Conservation (phyloP, 2,797 vertebrate genomes). For the Valencia hispanica region DNA sequence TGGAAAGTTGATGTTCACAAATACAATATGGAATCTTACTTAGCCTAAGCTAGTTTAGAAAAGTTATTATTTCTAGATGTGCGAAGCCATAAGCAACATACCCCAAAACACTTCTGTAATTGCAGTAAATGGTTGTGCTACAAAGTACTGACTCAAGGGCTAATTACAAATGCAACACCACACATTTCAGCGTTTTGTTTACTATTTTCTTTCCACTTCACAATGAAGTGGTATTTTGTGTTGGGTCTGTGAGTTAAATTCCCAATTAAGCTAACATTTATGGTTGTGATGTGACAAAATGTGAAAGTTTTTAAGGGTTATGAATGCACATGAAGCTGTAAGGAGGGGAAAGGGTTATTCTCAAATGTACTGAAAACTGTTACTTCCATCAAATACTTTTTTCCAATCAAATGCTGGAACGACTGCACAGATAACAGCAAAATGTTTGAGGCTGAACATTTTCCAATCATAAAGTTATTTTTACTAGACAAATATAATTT, state of each 20-base stretch:
- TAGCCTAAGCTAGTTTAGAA: too few species aligned
- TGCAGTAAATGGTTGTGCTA: too few species aligned
- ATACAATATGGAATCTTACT: too few species aligned
- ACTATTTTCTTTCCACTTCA: too few species aligned
- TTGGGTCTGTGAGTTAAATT: background rate
- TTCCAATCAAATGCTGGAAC: conserved; percentile 23
- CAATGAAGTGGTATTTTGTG: too few species aligned
- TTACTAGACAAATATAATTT: background rate
- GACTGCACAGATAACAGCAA: conserved; percentile 54
- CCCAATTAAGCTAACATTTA: background rate
- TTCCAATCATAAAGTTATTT: background rate
- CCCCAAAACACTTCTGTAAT: too few species aligned
- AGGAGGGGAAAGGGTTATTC: background rate
- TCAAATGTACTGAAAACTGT: conserved; percentile 5
- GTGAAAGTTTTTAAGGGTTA: background rate
- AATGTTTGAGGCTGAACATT: conserved; percentile 21
- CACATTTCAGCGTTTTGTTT: too few species aligned
- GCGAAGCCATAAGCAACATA: too few species aligned
- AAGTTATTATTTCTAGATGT: too few species aligned
- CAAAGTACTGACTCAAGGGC: too few species aligned
- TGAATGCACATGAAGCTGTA: background rate
- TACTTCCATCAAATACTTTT: background rate
- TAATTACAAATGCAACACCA: too few species aligned
- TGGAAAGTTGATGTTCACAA: too few species aligned
- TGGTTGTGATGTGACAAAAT: background rate